Evolutionary conservation across 2,888 invertebrate species (phyloP), one percentile per base, ranked within the genome.

Genomic region (Leptopilina syphax): DNA sequence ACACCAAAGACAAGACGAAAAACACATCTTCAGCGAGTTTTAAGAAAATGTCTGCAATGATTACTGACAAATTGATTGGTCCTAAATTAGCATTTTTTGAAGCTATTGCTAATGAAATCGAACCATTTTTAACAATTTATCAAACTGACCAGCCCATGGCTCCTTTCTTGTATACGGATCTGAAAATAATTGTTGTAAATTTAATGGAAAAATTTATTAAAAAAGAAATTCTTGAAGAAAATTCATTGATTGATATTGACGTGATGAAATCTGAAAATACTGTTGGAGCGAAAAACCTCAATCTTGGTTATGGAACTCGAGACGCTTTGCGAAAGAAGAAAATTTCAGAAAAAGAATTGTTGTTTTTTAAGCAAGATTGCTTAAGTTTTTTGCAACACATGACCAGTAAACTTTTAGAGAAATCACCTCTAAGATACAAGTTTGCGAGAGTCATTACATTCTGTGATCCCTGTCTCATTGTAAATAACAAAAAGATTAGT

Each of bases 91-190:
- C 81, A 18, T 84, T 85, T 84, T 82, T 83, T 18, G 68, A 80
- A 63, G 70, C 82, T 8, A 9, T 83, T 10, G 81, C 84, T n/a
- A 34, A 73, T 47, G 77, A 80, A 73, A 77, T 85, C 3, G 83
- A 86, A 79, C 83, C 83, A 24, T 82, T 86, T 18, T 66, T 84
- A n/a, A 80, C 34, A 57, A 76, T 81, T 57, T 86, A 83, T 68
- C 84, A 86, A 81, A 68, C 83, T 6, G 82, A 85, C 44, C 60
- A 47, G 18, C 84, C 84, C 1, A 65, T 85, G 76, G 81, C 79
- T 54, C 83, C 85, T n/a, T 83, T 84, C 67, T 77, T 85, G 47
- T 81, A 83, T 76, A 60, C 73, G 60, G 47, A 70, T 24, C 34
- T 82, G 1, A 63, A 73, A 8, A n/a, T 34, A n/a, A 54, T 78